Conservation (phyloP, 1,140 invertebrate species). For the Helicorthomorpha holstii region DNA sequence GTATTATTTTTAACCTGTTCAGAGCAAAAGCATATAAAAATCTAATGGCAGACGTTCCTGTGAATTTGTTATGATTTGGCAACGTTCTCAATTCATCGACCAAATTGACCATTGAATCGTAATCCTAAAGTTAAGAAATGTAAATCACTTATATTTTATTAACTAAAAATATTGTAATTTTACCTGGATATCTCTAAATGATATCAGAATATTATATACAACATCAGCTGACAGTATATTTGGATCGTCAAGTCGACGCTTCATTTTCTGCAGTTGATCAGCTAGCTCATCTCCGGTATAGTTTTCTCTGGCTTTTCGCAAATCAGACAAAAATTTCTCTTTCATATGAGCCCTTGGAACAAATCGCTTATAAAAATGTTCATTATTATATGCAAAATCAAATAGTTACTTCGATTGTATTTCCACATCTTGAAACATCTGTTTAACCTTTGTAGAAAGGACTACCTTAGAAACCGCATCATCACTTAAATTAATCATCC, state of each 20-base stretch:
- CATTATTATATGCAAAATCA: no score
- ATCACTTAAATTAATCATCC: conserved; percentile 30
- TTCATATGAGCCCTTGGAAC: conserved; percentile 86
- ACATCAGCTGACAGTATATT: conserved; percentile 90
- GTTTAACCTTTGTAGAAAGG: conserved; percentile 51
- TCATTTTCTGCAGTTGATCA: conserved; percentile 70
- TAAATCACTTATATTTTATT: background rate
- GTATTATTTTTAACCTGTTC: conserved; percentile 46
- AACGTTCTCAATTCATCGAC: conserved; percentile 90
- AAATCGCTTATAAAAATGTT: no score
- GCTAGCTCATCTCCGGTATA: conserved; percentile 71
- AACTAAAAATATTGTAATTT: background rate
- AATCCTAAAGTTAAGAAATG: conserved; percentile 44
- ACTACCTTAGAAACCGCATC: conserved; percentile 33
- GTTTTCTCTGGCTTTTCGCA: conserved; percentile 78
- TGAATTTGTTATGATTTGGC: conserved; percentile 74
- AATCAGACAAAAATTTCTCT: conserved; percentile 90
- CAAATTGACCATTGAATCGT: conserved; percentile 93
- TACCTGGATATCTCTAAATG: conserved; percentile 75
- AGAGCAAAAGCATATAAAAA: conserved; percentile 94
- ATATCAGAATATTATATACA: conserved; percentile 78
- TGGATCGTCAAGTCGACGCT: conserved; percentile 85
- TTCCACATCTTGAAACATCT: conserved; percentile 81
- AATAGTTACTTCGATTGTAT: conserved; percentile 63
- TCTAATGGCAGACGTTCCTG: conserved; percentile 73